Evolutionary conservation across 2,888 invertebrate species (phyloP), one percentile per base, ranked within the genome.

Genomic region (Zonitis immaculata): DNA sequence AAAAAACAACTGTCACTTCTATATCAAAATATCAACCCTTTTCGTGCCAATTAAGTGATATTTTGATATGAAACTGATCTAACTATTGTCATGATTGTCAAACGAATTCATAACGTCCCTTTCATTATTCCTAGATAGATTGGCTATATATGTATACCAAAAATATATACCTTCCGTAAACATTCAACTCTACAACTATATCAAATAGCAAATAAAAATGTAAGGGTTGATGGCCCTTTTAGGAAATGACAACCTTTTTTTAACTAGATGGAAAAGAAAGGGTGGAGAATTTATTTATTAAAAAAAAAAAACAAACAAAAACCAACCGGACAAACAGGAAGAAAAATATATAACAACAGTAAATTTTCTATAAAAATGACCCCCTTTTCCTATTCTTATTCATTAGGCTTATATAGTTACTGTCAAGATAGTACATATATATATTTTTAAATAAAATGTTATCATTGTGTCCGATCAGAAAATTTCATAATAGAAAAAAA

Each of bases 391-490:
- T 20, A 39, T 39, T 39, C 39, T 39, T 39, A 39, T 39, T 39
- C 39, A 39, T 39, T 39, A 39, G 39, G 9, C 11, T 20, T 39
- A 39, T 39, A 39, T n/a, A n/a, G n/a, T 18, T 39, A 39, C 39
- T 39, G 39, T 39, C 39, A 39, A 39, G 39, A 20, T 39, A 39
- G 22, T 39, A 18, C 20, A 39, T 39, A 32, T 25, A 18, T 47
- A n/a, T n/a, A n/a, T n/a, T n/a, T n/a, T n/a, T n/a, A n/a, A n/a
- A n/a, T n/a, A n/a, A 47, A 47, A 45, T 47, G 45, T 54, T 54
- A 54, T 54, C 54, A 44, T 42, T 27, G 30, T 8, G 44, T 45
- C 55, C 55, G 45, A 55, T 55, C 55, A 18, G 39, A 16, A 43
- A 26, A 14, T 43, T 44, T 20, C 42, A 51, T 42, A 47, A 55